Evolutionary conservation across 2,113 vertebrate genomes (phyloP).

Genomic region (Macaca mulatta): DNA sequence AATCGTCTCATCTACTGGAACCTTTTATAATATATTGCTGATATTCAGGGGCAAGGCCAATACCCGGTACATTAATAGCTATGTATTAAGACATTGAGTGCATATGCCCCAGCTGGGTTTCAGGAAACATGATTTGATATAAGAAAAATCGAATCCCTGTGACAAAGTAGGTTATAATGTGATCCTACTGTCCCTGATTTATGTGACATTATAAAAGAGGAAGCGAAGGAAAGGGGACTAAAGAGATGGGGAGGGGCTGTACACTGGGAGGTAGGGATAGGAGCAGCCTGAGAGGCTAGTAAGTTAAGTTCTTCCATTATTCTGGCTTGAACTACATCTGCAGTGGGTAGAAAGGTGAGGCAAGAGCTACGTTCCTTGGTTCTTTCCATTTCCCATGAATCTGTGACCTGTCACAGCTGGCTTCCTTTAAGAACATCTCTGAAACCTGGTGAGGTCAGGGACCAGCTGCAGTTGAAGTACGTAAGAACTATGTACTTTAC

Average conservation of each 20-base stretch:
- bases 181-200: constrained; percentile 57
- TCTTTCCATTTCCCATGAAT: not conserved
- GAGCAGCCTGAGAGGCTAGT: not conserved
- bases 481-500: constrained; percentile 23
- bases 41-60: constrained; percentile 31
- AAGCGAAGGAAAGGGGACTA: not conserved
- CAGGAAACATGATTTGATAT: constrained; percentile 18
- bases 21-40: constrained; percentile 43
- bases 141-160: not conserved
- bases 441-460: constrained; percentile 24
- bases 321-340: constrained; percentile 13
- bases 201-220: constrained; percentile 40
- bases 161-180: constrained; percentile 43
- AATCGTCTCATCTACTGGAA: not conserved
- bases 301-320: not conserved
- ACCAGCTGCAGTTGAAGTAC: not conserved
- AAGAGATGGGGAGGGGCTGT: not conserved
- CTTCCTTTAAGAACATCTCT: not conserved
- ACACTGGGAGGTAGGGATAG: not conserved
- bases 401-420: not conserved
- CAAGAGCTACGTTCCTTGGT: constrained; percentile 16
- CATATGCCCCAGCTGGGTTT: not conserved
- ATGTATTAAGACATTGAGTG: not conserved
- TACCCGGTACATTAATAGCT: not conserved
- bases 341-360: not conserved